Evolutionary conservation across 2,797 vertebrate species (phyloP), one percentile per base, ranked within the genome.

Genomic region (Sternarchorhynchus goeldii): DNA sequence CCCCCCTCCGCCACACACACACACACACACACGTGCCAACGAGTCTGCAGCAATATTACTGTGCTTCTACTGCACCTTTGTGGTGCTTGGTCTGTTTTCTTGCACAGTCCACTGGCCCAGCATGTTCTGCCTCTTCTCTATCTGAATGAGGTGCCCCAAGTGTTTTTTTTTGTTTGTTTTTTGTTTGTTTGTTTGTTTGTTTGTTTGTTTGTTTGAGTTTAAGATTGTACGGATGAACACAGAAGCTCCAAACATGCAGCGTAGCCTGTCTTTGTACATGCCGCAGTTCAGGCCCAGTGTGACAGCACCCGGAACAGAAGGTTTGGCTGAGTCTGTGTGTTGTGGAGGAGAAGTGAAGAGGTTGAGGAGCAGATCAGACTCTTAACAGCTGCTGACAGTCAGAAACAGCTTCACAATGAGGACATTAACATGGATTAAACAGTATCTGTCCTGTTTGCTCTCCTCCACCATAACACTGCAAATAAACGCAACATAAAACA

Each of bases 401-500:
- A 64, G 21, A 69, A 31, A 36, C 18, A 6, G 5, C 29, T 20
- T 59, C 56, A 29, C 55, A 41, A 10, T 58, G 34, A 67, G 56
- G 41, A 72, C 67, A 78, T 58, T 20, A 79, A n/a, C 53, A 64
- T 1, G n/a, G 55, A 16, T 57, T 41, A 14, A 20, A 64, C 53
- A 57, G 39, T n/a, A 8, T 74, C 77, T 45, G 5, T 16, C 56
- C 36, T 31, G 25, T 25, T 34, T 29, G 21, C 29, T 41, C 39
- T 17, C 12, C 3, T 64, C 34, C 6, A 3, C 60, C 12, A 32
- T 63, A 6, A 2, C n/a, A 2, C 5, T n/a, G 17, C 21, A 65
- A 34, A 69, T 14, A 64, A 64, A 50, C 60, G 36, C 32, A 59
- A 36, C 62, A 79, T 56, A 71, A 65, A 14, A 45, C 32, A 77